Percentiles rank a stretch among this genome's conserved stretches.
These are phyloP conservation scores for Pterophyllum scalare DNA, from an alignment of 2,113 vertebrate genomes.

Conservation along the genomic window DNA sequence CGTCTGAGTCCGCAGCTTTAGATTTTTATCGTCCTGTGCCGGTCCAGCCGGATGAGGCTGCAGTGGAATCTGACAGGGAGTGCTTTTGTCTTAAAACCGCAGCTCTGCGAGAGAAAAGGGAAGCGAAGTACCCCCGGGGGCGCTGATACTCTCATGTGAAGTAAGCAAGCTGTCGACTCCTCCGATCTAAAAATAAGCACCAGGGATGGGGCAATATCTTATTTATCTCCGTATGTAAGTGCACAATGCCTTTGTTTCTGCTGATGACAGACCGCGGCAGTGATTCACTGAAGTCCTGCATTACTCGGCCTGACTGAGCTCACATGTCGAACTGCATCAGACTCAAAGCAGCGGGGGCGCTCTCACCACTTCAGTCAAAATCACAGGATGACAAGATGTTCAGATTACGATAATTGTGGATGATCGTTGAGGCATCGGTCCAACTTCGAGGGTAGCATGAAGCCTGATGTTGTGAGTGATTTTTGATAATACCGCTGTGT, in stretches of 20 bases:
- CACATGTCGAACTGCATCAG: conserved; percentile 40
- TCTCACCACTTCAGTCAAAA: conserved; percentile 30
- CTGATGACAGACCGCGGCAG: conserved; percentile 39
- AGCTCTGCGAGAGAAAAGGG: conserved; percentile 32
- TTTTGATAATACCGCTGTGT: not conserved
- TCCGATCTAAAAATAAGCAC: conserved; percentile 63
- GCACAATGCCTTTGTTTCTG: conserved; percentile 47
- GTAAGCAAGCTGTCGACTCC: conserved; percentile 64
- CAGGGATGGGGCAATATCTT: conserved; percentile 62
- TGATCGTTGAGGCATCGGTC: conserved; percentile 27
- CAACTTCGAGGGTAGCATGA: not conserved
- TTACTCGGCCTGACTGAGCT: conserved; percentile 15
- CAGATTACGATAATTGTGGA: conserved; percentile 24
- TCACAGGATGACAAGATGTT: conserved; percentile 25
- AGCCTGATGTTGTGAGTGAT: not conserved
- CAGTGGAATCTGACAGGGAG: conserved; percentile 55
- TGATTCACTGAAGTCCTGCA: conserved; percentile 44
- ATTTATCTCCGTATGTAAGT: conserved; percentile 49
- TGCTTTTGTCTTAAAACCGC: conserved; percentile 58
- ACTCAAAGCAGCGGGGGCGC: conserved; percentile 4
- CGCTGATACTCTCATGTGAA: conserved; percentile 40
- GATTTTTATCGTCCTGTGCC: conserved; percentile 26
- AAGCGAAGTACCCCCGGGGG: conserved; percentile 22
- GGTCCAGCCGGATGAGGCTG: conserved; percentile 26
- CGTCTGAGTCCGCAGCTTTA: not conserved